Evolutionary conservation across 1,140 invertebrate species (phyloP).

Genomic region (Drosophila ogumai): DNA sequence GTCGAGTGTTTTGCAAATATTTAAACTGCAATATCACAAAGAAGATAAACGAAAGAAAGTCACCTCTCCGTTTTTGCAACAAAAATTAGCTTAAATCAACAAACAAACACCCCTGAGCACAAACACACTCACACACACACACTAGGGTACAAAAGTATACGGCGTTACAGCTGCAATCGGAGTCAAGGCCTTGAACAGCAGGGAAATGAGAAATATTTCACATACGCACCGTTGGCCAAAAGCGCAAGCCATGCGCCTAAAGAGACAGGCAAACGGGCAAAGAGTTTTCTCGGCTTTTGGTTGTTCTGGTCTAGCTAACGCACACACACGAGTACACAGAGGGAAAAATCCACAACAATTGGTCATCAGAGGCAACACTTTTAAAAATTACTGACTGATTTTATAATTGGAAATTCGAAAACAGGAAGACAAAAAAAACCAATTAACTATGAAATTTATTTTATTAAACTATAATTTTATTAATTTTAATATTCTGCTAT

Average conservation of each 20-base stretch:
- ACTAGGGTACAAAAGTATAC: conserved; percentile 2
- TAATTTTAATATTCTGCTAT: not conserved
- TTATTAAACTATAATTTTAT: not conserved
- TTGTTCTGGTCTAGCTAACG: conserved; percentile 36
- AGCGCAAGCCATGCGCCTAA: conserved; percentile 61
- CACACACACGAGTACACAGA: conserved; percentile 14
- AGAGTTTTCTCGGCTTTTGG: conserved; percentile 35
- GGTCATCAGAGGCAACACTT: not conserved
- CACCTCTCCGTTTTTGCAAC: conserved; percentile 14
- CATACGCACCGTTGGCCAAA: conserved; percentile 75
- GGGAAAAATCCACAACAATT: not conserved
- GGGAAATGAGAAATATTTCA: conserved; percentile 62
- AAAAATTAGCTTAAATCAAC: conserved; percentile 69
- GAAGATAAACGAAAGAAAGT: conserved; percentile 34
- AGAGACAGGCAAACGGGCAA: conserved; percentile 31
- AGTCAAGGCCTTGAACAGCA: conserved; percentile 45
- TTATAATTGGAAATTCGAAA: not conserved
- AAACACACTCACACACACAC: conserved; percentile 5
- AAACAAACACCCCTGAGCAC: conserved; percentile 39
- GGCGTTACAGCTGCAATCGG: conserved; percentile 48
- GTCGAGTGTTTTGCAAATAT: conserved; percentile 69
- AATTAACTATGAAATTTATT: no score
- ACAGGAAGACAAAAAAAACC: not conserved
- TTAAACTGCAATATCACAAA: conserved; percentile 51
- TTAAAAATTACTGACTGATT: not conserved